Conservation (phyloP, 2,113 vertebrate genomes). For the Nannospalax galili region DNA sequence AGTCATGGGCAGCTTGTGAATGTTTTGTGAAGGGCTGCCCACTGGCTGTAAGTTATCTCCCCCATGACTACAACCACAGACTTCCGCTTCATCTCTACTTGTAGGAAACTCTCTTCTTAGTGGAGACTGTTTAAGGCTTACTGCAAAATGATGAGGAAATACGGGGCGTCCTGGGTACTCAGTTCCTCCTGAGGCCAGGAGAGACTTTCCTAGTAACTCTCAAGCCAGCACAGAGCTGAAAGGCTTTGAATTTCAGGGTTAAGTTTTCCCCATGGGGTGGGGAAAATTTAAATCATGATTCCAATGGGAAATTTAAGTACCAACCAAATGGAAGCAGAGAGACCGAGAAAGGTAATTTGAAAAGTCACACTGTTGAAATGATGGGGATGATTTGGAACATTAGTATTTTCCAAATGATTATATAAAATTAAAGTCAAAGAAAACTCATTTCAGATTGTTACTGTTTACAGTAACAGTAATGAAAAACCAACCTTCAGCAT, state of each 20-base stretch:
- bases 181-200: not conserved
- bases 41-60: not conserved
- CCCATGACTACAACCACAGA: not conserved
- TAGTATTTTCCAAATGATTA: slow-evolving; percentile 60
- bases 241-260: slow-evolving; percentile 46
- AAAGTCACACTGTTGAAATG: slow-evolving; percentile 37
- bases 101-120: slow-evolving; percentile 61
- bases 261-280: slow-evolving; percentile 43
- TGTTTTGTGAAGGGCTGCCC: too few relatives aligned
- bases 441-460: slow-evolving; percentile 44
- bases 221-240: not conserved
- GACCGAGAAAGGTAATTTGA: slow-evolving; percentile 42
- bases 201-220: not conserved
- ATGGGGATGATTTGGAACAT: not conserved
- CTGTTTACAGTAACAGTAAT: slow-evolving; percentile 43
- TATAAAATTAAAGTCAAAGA: slow-evolving; percentile 62
- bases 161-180: not conserved
- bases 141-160: not conserved
- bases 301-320: slow-evolving; percentile 57
- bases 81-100: not conserved
- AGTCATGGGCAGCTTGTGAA: too few relatives aligned
- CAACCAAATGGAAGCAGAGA: not conserved
- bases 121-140: slow-evolving; percentile 44
- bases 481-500: not conserved
- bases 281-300: slow-evolving; percentile 71